Evolutionary conservation across 2,113 vertebrate genomes (phyloP).

Genomic region (Sphaerodactylus townsendi): DNA sequence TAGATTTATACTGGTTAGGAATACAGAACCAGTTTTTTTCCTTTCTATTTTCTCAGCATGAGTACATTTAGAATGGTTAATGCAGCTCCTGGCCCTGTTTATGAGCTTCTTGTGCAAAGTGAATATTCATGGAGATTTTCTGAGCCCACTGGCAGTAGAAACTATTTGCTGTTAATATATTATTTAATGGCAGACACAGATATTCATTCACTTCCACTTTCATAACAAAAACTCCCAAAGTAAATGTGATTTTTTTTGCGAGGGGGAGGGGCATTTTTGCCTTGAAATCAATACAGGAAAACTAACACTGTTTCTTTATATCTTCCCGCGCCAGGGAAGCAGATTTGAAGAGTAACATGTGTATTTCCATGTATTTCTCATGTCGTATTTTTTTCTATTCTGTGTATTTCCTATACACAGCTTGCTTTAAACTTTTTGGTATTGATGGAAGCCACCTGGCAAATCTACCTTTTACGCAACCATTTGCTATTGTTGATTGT

Average conservation of each 20-base stretch:
- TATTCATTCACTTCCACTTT: not conserved
- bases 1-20: slow-evolving; percentile 34
- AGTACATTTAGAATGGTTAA: slow-evolving; percentile 8
- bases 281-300: slow-evolving; percentile 3
- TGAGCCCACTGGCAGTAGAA: not conserved
- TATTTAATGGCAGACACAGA: not conserved
- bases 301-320: slow-evolving; percentile 7
- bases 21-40: slow-evolving; percentile 7
- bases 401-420: not conserved
- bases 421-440: not conserved
- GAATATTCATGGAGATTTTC: not conserved
- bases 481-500: too few relatives aligned
- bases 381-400: not conserved
- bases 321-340: not conserved
- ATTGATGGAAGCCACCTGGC: not conserved
- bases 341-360: not conserved
- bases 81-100: slow-evolving; percentile 21
- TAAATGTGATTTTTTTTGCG: not conserved
- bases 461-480: not conserved
- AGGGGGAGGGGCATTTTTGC: not conserved
- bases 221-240: slow-evolving; percentile 18
- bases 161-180: slow-evolving; percentile 37
- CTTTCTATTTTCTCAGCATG: slow-evolving; percentile 13
- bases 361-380: not conserved
- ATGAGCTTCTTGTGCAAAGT: slow-evolving; percentile 16